Evolutionary conservation across 2,797 vertebrate genomes (phyloP).

Genomic region (Otolemur crassicaudatus): DNA sequence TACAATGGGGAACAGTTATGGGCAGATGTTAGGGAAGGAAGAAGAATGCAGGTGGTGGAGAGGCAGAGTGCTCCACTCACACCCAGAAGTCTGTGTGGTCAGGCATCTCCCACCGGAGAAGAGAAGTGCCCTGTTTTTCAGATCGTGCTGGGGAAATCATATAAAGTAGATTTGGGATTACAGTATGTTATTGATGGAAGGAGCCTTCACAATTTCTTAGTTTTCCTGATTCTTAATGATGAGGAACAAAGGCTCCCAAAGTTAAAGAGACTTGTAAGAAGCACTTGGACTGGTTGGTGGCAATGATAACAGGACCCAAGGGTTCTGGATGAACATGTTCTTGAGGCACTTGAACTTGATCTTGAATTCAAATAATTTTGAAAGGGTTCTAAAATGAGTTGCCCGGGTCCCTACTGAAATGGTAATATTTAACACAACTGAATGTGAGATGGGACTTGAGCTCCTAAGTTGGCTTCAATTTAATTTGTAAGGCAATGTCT

Average conservation of each 20-base stretch:
- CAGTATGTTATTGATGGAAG: neutral
- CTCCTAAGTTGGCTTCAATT: neutral
- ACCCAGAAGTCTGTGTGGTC: neutral
- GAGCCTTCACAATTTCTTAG: neutral
- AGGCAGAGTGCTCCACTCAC: neutral
- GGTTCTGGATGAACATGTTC: neutral
- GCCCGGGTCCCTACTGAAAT: neutral
- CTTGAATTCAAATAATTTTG: conserved; percentile 29
- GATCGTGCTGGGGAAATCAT: neutral
- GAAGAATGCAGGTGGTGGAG: neutral
- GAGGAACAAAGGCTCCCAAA: neutral
- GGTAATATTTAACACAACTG: neutral
- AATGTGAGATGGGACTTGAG: neutral
- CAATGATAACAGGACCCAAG: neutral
- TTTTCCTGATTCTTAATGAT: neutral
- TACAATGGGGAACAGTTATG: neutral
- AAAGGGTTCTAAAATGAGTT: neutral
- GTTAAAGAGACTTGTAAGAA: neutral
- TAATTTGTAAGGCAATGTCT: neutral
- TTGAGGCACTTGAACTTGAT: neutral
- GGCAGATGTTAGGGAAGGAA: neutral
- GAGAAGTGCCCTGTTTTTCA: neutral
- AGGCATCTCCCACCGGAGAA: neutral
- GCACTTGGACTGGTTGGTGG: neutral
- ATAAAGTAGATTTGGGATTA: neutral